Base-by-base conservation (phyloP, 2,888 invertebrate species). In the Helleia helle region DNA sequence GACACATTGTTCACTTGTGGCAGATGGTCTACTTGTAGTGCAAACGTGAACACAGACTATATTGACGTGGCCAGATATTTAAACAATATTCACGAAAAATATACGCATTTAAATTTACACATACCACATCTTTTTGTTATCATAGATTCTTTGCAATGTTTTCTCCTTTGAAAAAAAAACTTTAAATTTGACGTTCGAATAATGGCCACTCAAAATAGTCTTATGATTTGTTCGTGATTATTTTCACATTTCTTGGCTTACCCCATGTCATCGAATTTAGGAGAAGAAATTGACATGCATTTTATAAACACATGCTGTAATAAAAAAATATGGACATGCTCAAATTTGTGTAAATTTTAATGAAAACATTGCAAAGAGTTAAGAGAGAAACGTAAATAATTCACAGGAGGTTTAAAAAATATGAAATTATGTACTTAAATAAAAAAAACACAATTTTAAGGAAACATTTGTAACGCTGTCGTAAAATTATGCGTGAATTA, bases 281-380 rank as follows among this genome's bases (percentile, higher is more conserved):
- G 29, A 43, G n/a, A 18, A 38, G 26, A 26, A 13, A 42, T 28
- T 17, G 40, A 37, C 55, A 52, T 55, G 53, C 50, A 47, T 37
- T 34, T 42, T 37, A 49, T 59, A 62, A 63, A 60, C 59, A 54
- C 74, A 79, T 74, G 75, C 76, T 58, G 51, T 52, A 52, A 55
- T 45, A 52, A 61, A 49, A 50, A 56, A 48, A 61, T 29, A 49
- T 43, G 48, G 51, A 47, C 51, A 44, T 55, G 36, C 46, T 49
- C 50, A 55, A 59, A 60, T 63, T 62, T 64, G 60, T 67, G 59
- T 48, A 52, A 51, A 49, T 54, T 55, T 50, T 47, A 65, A 69
- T 66, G 84, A 81, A 84, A 84, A 84, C 84, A 84, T 83, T 84
- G 84, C 84, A 84, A 83, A 84, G 83, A 79, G 70, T 64, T 62